These are phyloP conservation scores for Panzeria rudis DNA, from an alignment of 2,888 invertebrate genomes.

Conservation along the genomic window DNA sequence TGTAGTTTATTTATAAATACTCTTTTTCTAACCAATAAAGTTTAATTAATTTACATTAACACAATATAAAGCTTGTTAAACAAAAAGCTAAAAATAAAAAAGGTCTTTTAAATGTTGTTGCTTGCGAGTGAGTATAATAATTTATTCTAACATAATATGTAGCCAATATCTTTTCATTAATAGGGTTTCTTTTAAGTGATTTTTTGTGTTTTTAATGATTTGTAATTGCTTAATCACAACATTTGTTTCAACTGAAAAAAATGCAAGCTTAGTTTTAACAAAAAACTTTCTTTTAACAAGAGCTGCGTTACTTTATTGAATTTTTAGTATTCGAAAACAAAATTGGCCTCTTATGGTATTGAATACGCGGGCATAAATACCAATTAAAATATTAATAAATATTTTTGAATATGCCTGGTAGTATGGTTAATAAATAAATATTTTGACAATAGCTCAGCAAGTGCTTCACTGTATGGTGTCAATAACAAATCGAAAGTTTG, in stretches of 20 bases:
- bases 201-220: constrained; percentile 57
- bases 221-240: constrained; percentile 55
- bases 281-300: constrained; percentile 20
- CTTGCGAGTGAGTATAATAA: constrained; percentile 3
- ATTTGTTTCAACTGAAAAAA: neutral
- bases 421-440: constrained; percentile 57
- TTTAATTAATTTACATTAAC: constrained; percentile 37
- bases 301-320: neutral
- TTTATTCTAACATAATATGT: constrained; percentile 24
- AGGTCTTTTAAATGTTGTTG: neutral
- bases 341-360: constrained; percentile 55
- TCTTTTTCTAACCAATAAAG: constrained; percentile 32
- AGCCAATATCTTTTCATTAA: constrained; percentile 43
- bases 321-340: neutral
- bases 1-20: constrained; percentile 1
- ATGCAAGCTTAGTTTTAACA: neutral
- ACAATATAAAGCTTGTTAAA: constrained; percentile 27
- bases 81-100: neutral
- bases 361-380: neutral
- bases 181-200: constrained; percentile 52
- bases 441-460: constrained; percentile 63
- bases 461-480: constrained; percentile 20
- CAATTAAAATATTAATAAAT: constrained; percentile 50
- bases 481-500: neutral
- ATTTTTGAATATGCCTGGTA: constrained; percentile 40